Evolutionary conservation across 2,113 vertebrate genomes (phyloP), one percentile per base, ranked within the genome.

Genomic region (Cyprinodon brontotheroides): DNA sequence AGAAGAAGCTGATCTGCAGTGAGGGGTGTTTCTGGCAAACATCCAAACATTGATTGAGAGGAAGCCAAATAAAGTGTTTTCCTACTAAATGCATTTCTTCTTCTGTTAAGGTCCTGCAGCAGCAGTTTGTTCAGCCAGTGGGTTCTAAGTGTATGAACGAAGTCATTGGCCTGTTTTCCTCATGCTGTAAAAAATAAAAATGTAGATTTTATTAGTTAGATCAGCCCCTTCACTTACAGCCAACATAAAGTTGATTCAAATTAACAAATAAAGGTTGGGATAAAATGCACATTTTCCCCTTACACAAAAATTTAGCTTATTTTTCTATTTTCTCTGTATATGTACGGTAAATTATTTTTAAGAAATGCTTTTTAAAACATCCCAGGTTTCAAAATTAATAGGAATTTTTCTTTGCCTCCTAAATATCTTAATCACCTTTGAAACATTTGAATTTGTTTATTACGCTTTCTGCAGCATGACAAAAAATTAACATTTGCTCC

Each of bases 131-230:
- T 63, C 6, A 43, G 64, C 12, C 37, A 2, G 69, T 29, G 20
- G 36, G 45, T 64, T 15, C 68, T 43, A 64, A 22, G 10, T 36
- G 70, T 48, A 57, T 57, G 37, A 48, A 40, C 29, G 62, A 12
- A 70, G 47, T 69, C 70, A 48, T 69, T 77, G 74, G 79, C 78
- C 74, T 66, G 38, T 75, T 82, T 80, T 65, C 61, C 29, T 57
- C 13, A 75, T 57, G 45, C 36, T 79, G 64, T 40, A 43, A 50
- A 75, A 68, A 37, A 36, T 39, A 68, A 6, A 68, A 48, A 63
- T 69, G 73, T 62, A 45, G 81, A 14, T 80, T 65, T 78, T 74
- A 48, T 86, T 87, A 88, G 91, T 88, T 86, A 88, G 74, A 59
- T 80, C 76, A 65, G 67, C 39, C 61, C 48, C 37, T 69, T 15